Conservation (phyloP, 2,797 vertebrate species). For the Clarias fuscus region DNA sequence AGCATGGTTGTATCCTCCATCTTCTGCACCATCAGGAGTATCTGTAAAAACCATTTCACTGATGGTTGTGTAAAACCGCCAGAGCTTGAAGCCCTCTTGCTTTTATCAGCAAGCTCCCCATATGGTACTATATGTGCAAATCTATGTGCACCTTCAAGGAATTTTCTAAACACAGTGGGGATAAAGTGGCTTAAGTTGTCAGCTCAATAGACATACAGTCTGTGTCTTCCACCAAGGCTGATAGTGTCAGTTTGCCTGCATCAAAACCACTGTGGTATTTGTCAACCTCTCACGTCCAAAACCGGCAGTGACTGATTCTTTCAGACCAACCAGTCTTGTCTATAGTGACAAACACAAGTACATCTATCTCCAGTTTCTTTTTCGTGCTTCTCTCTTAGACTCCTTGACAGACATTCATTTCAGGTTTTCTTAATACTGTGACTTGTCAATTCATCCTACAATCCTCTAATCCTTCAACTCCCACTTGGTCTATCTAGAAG, state of each 20-base stretch:
- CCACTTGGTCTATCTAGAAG: neutral
- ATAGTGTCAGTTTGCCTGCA: constrained; percentile 56
- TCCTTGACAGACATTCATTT: constrained; percentile 39
- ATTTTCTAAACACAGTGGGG: constrained; percentile 28
- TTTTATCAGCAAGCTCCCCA: constrained; percentile 17
- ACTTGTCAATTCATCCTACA: constrained; percentile 34
- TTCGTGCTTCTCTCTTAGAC: constrained; percentile 37
- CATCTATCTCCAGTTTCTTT: constrained; percentile 42
- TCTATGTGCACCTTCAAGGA: constrained; percentile 12
- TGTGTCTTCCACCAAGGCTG: constrained; percentile 48
- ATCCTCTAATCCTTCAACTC: constrained; percentile 35
- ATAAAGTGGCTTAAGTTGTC: constrained; percentile 51
- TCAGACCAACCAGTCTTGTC: constrained; percentile 36
- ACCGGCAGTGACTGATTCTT: constrained; percentile 46
- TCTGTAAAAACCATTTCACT: neutral
- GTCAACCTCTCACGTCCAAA: constrained; percentile 45
- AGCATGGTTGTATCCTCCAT: neutral
- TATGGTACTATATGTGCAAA: constrained; percentile 8
- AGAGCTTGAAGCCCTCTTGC: constrained; percentile 18
- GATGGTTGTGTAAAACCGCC: constrained; percentile 31
- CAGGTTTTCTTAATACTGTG: constrained; percentile 28
- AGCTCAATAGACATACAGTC: constrained; percentile 45
- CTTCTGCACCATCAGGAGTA: neutral
- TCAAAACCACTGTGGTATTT: constrained; percentile 51
- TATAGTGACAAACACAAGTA: constrained; percentile 51